These are phyloP conservation scores for Hippoglossus stenolepis DNA, from an alignment of 2,113 vertebrate genomes.

Conservation along the genomic window DNA sequence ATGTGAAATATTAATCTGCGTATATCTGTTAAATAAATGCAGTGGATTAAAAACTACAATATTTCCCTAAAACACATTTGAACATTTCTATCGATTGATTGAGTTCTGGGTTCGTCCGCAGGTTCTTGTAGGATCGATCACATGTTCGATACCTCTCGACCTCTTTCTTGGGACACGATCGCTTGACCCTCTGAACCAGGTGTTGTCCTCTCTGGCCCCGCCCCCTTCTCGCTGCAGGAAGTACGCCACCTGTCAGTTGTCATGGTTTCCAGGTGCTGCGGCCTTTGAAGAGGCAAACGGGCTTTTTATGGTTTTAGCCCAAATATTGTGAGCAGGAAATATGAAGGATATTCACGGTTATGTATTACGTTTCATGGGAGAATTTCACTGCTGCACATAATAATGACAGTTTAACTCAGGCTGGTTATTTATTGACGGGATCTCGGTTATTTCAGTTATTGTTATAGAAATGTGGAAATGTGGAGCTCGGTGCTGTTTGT, in stretches of 20 bases:
- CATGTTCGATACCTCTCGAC: background rate
- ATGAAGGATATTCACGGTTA: background rate
- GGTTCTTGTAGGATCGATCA: background rate
- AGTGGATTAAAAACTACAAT: too few species aligned
- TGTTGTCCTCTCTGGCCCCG: constrained; percentile 4
- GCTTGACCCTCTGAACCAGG: constrained; percentile 41
- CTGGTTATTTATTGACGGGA: background rate
- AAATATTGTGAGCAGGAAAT: background rate
- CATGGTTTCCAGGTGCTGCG: constrained; percentile 16
- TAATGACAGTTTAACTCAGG: background rate
- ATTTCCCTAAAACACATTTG: too few species aligned
- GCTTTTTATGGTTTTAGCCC: background rate
- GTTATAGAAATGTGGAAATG: background rate
- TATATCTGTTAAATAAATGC: too few species aligned
- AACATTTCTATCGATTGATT: background rate
- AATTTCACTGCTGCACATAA: background rate
- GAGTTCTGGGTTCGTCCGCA: background rate
- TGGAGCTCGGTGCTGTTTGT: background rate
- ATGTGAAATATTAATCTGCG: too few species aligned
- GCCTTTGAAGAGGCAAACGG: constrained; percentile 4
- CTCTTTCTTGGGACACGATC: background rate
- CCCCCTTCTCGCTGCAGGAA: constrained; percentile 18
- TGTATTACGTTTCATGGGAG: too few species aligned
- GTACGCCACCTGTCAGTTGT: constrained; percentile 18
- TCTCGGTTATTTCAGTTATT: background rate